Evolutionary conservation across 2,113 vertebrate genomes (phyloP), one percentile per base, ranked within the genome.

Genomic region (Nibea coibor): DNA sequence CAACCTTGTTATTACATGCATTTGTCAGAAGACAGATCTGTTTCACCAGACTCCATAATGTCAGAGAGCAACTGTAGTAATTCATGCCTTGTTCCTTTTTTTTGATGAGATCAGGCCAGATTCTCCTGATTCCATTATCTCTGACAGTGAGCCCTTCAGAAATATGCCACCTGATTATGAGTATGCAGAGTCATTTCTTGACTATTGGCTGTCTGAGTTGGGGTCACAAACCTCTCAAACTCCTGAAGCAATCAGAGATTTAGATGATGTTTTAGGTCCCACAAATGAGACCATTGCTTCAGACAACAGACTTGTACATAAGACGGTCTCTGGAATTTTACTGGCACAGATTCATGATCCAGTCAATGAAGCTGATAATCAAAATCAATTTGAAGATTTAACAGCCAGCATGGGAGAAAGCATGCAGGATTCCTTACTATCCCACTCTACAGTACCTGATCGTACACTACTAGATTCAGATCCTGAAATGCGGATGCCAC

Each of bases 41-140:
- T 51, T 43, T 80, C 69, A 64, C 39, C 53, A 5, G 45, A 78
- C 20, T 80, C 62, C 0, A 19, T 72, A 19, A 45, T 19, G 3
- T 35, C 64, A 3, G 20, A 80, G 20, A 20, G 17, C 28, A 19
- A 80, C 58, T 76, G 0, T 42, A 45, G 35, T 22, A n/a, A 72
- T 69, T 50, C 26, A n/a, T 53, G n/a, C 57, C 3, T 65, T 54
- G 2, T 39, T 22, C 0, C 17, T 65, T 20, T 31, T 31, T 0
- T 71, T 48, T 31, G 28, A 53, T 42, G 82, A 79, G 16, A 69
- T 50, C 26, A 73, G 63, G 83, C 59, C 85, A 50, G 86, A 84
- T 43, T 91, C 77, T 17, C 51, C 80, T 2, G 66, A 84, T n/a
- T 78, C 73, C 2, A 19, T 69, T 53, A 35, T 39, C 1, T 47